Percentiles rank a stretch among this genome's conserved stretches.
Evolutionary conservation across 2,113 vertebrate species (phyloP).

Genomic region (Paratilapia polleni): DNA sequence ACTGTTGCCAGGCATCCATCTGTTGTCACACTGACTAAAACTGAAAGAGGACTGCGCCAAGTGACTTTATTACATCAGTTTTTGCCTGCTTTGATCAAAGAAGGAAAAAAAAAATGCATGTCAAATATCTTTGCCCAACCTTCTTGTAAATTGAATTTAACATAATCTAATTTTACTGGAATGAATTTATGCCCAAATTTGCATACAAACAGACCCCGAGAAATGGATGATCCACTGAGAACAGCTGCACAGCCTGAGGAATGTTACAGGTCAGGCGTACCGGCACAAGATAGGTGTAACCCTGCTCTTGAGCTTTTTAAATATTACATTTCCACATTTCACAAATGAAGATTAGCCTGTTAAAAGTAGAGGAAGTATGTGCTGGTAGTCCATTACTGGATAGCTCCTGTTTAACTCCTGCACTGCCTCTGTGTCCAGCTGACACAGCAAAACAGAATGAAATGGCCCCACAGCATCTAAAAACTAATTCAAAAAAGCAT

Average conservation of each 20-base stretch:
- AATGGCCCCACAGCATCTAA: background rate
- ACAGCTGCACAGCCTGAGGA: slow-evolving; percentile 20
- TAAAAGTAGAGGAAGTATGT: background rate
- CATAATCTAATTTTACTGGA: background rate
- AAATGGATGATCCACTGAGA: background rate
- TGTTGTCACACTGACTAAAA: background rate
- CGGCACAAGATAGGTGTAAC: background rate
- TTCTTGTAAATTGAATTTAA: slow-evolving; percentile 2
- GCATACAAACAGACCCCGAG: background rate
- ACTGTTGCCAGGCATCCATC: background rate
- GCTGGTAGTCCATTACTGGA: background rate
- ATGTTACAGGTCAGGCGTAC: background rate
- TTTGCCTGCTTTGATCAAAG: background rate
- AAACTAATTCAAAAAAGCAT: background rate
- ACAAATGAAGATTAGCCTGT: background rate
- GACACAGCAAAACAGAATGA: background rate
- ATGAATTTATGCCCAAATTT: background rate
- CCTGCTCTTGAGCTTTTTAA: background rate
- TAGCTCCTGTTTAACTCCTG: background rate
- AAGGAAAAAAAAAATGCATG: background rate
- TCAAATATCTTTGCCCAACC: background rate
- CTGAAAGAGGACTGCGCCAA: background rate
- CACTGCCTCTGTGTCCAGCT: background rate
- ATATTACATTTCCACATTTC: slow-evolving; percentile 3
- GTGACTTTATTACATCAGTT: background rate